Conservation (phyloP, 2,888 invertebrate species). For the Thelaira solivaga region DNA sequence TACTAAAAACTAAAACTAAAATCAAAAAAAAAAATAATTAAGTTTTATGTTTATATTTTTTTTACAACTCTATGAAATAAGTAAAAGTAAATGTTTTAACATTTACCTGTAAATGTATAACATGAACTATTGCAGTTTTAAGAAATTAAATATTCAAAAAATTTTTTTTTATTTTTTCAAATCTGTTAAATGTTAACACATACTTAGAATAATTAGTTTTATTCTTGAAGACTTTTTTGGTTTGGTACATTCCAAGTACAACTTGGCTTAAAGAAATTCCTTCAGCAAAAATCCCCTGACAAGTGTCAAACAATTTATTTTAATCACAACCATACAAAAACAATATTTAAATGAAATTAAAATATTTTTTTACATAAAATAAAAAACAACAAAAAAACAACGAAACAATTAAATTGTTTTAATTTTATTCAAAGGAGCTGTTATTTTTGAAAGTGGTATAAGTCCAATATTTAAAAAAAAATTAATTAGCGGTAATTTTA, state of each 20-base stretch:
- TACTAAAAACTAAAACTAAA: slow-evolving; percentile 29
- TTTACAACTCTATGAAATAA: slow-evolving; percentile 8
- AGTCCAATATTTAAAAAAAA: no score
- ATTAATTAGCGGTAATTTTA: no score
- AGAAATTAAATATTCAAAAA: neutral
- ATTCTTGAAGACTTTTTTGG: neutral
- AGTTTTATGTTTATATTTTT: neutral
- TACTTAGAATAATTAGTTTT: neutral
- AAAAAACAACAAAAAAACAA: slow-evolving; percentile 15
- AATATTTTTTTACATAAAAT: slow-evolving; percentile 52
- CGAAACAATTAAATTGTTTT: neutral
- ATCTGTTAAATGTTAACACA: neutral
- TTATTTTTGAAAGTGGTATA: no score
- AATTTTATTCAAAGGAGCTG: neutral
- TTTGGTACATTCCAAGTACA: slow-evolving; percentile 44
- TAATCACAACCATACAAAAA: slow-evolving; percentile 6
- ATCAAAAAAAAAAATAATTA: slow-evolving; percentile 37
- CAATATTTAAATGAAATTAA: slow-evolving; percentile 42
- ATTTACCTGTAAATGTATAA: neutral
- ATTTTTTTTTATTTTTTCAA: neutral
- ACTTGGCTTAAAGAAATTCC: slow-evolving; percentile 33
- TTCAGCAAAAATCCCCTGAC: neutral
- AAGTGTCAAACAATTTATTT: slow-evolving; percentile 7
- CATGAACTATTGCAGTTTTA: neutral
- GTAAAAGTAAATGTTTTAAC: neutral